Evolutionary conservation across 1,140 invertebrate species (phyloP), one percentile per base, ranked within the genome.

Genomic region (Pristionchus pacificus): DNA sequence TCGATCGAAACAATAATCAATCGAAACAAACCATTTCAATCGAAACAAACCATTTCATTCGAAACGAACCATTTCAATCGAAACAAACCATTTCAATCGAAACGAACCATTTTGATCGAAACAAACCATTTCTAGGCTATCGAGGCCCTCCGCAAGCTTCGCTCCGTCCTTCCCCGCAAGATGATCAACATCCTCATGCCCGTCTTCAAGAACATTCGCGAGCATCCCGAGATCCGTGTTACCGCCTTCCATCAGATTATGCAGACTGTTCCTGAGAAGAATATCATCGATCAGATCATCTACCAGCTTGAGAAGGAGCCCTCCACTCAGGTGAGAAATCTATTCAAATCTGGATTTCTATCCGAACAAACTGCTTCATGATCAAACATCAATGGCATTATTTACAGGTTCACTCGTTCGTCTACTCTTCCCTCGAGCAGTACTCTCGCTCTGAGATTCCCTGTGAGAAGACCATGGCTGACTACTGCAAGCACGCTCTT

Each of bases 51-150:
- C n/a, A n/a, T n/a, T n/a, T n/a, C n/a, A n/a, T n/a, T n/a, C n/a
- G n/a, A n/a, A n/a, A n/a, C n/a, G n/a, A n/a, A n/a, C n/a, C n/a
- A n/a, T n/a, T n/a, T n/a, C n/a, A n/a, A n/a, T n/a, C n/a, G n/a
- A n/a, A n/a, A n/a, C n/a, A n/a, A n/a, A n/a, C n/a, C 65, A 72
- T 30, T 49, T 58, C 59, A 24, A 66, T 31, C 77, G 79, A 75
- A 83, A 28, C 81, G 81, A 61, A 31, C 33, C 38, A 66, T 83
- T 49, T 65, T 80, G 30, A 27, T 81, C 67, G 80, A 80, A 31
- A 60, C 83, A 60, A n/a, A n/a, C n/a, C n/a, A n/a, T n/a, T n/a
- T n/a, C n/a, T n/a, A 77, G 62, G 80, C 80, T 62, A 77, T 81
- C 30, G 80, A 83, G 62, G 72, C 80, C 19, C 60, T 80, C 71